phyloP scores from a whole-genome alignment of 2,113 vertebrate species.

The Sinocyclocheilus anophthalmus region DNA sequence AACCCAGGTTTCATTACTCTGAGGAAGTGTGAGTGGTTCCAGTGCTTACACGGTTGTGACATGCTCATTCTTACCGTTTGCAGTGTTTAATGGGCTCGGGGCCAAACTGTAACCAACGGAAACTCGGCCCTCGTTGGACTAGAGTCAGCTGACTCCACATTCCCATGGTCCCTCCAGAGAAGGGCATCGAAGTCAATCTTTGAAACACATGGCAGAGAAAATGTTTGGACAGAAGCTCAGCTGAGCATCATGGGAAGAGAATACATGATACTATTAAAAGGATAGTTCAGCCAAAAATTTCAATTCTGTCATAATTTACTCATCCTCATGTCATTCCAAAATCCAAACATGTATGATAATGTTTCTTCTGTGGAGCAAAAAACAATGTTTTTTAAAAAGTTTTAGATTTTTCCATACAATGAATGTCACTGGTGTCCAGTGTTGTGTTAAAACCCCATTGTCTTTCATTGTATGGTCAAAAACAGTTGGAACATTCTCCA shows the following conservation, averaged over 20 bases:
- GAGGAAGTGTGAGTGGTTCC: constrained; percentile 28
- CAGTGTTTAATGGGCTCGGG: constrained; percentile 58
- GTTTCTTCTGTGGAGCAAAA: not conserved
- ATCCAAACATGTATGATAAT: not conserved
- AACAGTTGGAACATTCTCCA: not conserved
- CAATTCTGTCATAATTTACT: not conserved
- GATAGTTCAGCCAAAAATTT: not conserved
- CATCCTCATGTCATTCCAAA: not conserved
- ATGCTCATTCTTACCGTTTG: constrained; percentile 51
- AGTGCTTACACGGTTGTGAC: constrained; percentile 15
- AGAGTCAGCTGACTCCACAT: constrained; percentile 74
- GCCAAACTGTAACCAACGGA: constrained; percentile 68
- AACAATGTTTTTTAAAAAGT: not conserved
- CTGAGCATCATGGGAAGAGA: constrained; percentile 39
- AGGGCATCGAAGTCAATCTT: constrained; percentile 74
- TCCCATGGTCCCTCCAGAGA: constrained; percentile 72
- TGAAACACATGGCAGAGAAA: constrained; percentile 69
- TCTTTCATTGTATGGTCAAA: not conserved
- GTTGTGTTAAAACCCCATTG: not conserved
- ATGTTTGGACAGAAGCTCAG: constrained; percentile 31
- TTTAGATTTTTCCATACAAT: not conserved
- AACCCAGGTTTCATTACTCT: constrained; percentile 35
- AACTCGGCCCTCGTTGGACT: constrained; percentile 58
- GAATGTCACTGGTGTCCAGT: not conserved
- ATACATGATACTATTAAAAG: not conserved